Evolutionary conservation across 1,140 invertebrate species (phyloP).

Genomic region (Papilio aristodemus): DNA sequence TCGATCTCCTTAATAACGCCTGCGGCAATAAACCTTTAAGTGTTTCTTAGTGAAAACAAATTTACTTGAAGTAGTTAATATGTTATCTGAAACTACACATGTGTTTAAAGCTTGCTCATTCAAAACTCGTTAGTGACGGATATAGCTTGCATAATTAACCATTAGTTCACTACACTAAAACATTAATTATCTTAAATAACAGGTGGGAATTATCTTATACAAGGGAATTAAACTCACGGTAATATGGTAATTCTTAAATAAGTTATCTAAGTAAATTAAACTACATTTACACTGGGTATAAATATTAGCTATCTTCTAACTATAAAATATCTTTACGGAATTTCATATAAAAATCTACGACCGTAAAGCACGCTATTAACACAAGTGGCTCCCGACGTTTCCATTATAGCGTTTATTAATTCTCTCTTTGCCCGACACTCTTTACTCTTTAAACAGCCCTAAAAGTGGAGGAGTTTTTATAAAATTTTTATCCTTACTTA

Average conservation of each 20-base stretch:
- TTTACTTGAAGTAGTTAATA: background rate
- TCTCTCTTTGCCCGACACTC: slow-evolving; percentile 10
- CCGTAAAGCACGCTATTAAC: slow-evolving; percentile 1
- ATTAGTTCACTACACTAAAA: slow-evolving; percentile 17
- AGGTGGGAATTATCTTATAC: background rate
- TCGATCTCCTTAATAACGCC: background rate
- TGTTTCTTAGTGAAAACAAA: background rate
- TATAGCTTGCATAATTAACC: slow-evolving; percentile 1
- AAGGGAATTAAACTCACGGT: too few species aligned
- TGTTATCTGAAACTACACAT: background rate
- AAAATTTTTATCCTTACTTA: background rate
- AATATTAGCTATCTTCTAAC: too few species aligned
- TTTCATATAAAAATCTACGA: background rate
- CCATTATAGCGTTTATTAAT: slow-evolving; percentile 8
- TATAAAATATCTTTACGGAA: background rate
- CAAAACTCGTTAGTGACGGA: slow-evolving; percentile 12
- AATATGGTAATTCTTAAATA: too few species aligned
- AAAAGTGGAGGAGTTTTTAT: slow-evolving; percentile 2
- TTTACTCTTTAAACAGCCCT: background rate
- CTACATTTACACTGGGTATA: too few species aligned
- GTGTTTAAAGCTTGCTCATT: slow-evolving; percentile 9
- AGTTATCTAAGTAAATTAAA: too few species aligned
- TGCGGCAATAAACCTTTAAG: background rate
- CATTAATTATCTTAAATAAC: slow-evolving; percentile 7
- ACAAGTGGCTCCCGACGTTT: slow-evolving; percentile 2